Percentiles rank a stretch among this genome's conserved stretches.
phyloP scores from a whole-genome alignment of 2,888 invertebrate species.

The Lutraria lutraria region DNA sequence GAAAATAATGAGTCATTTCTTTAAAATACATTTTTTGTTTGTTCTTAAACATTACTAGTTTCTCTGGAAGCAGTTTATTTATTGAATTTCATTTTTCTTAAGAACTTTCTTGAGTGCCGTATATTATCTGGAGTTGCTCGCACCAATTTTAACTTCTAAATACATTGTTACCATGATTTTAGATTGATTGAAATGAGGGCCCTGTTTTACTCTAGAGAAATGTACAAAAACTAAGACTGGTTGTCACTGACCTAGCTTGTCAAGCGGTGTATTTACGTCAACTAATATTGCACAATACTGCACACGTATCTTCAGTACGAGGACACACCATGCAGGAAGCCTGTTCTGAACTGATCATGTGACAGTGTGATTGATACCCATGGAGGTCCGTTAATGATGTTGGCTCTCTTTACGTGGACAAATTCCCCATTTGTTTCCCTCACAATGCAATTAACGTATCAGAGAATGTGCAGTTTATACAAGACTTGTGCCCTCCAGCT shows the following conservation, averaged over 20 bases:
- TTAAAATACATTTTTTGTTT: no score
- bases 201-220: constrained; percentile 20
- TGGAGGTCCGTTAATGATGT: constrained; percentile 43
- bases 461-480: constrained; percentile 32
- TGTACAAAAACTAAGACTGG: constrained; percentile 28
- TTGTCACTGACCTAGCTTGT: constrained; percentile 21
- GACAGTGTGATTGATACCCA: constrained; percentile 43
- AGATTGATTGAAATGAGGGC: constrained; percentile 25
- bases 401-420: constrained; percentile 36
- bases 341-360: constrained; percentile 33
- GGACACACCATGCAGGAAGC: constrained; percentile 35
- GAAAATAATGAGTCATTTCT: no score
- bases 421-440: constrained; percentile 42
- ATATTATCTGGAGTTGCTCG: background rate
- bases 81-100: background rate
- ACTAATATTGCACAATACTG: constrained; percentile 23
- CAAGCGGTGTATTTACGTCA: constrained; percentile 24
- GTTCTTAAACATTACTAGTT: no score
- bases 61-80: no score
- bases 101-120: background rate
- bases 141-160: constrained; percentile 4
- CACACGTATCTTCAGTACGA: constrained; percentile 14
- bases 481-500: constrained; percentile 28
- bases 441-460: constrained; percentile 42
- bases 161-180: constrained; percentile 23